Percentiles rank a stretch among this genome's conserved stretches.
phyloP scores from a whole-genome alignment of 2,888 invertebrate genomes.

The Odontocolon sp. region DNA sequence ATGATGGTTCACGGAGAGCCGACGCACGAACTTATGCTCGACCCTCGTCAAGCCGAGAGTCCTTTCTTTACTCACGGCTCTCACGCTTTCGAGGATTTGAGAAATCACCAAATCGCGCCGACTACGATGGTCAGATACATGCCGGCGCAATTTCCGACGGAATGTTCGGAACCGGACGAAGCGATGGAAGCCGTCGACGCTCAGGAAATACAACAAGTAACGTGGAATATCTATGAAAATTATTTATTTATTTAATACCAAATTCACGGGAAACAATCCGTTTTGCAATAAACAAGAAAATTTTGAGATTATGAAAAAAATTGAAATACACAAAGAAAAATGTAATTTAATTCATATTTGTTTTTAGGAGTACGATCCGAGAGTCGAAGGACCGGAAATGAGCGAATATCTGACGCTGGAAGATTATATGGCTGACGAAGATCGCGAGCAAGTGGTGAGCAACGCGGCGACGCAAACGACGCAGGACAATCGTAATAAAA shows the following conservation, averaged over 20 bases:
- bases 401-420: constrained; percentile 79
- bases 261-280: too few relatives aligned
- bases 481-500: constrained; percentile 82
- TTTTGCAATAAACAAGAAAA: too few relatives aligned
- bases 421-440: constrained; percentile 82
- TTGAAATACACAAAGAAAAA: too few relatives aligned
- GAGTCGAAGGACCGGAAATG: constrained; percentile 75
- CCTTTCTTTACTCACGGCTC: constrained; percentile 77
- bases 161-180: constrained; percentile 79
- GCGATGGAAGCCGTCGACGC: constrained; percentile 77
- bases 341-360: too few relatives aligned
- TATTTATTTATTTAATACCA: too few relatives aligned
- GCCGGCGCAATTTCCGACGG: constrained; percentile 76
- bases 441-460: constrained; percentile 80
- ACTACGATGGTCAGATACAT: constrained; percentile 78
- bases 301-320: background rate
- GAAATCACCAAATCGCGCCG: constrained; percentile 78
- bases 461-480: constrained; percentile 84
- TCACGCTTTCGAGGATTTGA: constrained; percentile 77
- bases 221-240: background rate
- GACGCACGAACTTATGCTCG: constrained; percentile 78
- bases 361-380: constrained; percentile 74
- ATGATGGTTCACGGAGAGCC: constrained; percentile 80
- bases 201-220: constrained; percentile 77
- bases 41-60: constrained; percentile 78